Conservation (phyloP, 2,113 vertebrate genomes). For the Leptocoma aspasia region DNA sequence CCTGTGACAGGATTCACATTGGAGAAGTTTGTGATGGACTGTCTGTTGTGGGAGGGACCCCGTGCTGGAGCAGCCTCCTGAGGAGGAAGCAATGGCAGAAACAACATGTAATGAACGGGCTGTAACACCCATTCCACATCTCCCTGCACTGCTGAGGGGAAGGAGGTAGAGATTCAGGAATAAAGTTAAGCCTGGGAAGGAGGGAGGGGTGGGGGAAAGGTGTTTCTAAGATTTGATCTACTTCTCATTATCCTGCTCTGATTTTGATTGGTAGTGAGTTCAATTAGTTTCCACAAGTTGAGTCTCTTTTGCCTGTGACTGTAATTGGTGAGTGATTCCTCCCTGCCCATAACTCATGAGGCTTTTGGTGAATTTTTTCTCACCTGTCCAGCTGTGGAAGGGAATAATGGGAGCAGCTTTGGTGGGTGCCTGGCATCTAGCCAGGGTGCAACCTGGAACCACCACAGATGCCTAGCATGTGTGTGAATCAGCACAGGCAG, state of each 20-base stretch:
- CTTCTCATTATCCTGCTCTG: neutral
- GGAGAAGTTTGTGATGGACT: neutral
- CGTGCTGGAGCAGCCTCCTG: neutral
- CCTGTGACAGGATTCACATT: neutral
- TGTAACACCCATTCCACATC: neutral
- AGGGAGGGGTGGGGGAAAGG: neutral
- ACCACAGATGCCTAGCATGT: neutral
- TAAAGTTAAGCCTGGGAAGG: neutral
- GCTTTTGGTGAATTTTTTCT: neutral
- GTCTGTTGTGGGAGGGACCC: neutral
- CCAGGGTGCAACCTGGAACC: neutral
- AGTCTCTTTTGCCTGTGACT: neutral
- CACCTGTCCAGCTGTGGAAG: neutral
- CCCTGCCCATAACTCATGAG: neutral
- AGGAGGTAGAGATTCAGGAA: neutral
- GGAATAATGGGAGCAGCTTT: neutral
- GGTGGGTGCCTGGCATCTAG: neutral
- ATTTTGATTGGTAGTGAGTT: neutral
- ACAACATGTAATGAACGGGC: neutral
- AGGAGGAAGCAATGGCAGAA: neutral
- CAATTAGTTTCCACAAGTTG: fast-evolving
- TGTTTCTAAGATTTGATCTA: neutral
- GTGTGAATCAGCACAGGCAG: neutral
- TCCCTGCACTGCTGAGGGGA: neutral
- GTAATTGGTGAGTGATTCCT: neutral